Evolutionary conservation across 2,113 vertebrate genomes (phyloP).

Genomic region (Oxyruncus cristatus): DNA sequence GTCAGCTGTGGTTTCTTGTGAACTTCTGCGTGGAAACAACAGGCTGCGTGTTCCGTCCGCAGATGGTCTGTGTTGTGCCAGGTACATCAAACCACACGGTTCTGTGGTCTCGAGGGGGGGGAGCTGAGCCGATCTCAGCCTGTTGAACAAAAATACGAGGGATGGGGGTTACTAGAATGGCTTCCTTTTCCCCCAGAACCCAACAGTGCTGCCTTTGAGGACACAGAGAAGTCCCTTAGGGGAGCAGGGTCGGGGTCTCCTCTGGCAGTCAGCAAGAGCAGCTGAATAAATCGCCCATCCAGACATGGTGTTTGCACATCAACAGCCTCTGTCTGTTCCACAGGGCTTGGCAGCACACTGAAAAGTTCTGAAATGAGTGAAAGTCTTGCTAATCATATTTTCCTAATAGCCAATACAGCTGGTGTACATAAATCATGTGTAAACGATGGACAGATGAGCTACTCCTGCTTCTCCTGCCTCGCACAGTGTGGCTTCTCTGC

Average conservation of each 20-base stretch:
- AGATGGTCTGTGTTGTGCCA: not conserved
- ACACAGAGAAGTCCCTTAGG: not conserved
- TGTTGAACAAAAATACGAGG: not conserved
- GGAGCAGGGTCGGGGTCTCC: not conserved
- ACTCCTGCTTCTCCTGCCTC: constrained; percentile 44
- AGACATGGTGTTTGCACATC: not conserved
- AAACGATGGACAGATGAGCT: not conserved
- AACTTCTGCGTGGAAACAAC: not conserved
- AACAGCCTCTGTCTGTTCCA: not conserved
- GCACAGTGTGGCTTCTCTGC: constrained; percentile 31
- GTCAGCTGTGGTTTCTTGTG: not conserved
- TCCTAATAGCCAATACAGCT: not conserved
- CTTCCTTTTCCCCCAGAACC: not conserved
- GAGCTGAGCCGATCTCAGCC: not conserved
- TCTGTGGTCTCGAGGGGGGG: not conserved
- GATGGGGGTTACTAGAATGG: not conserved
- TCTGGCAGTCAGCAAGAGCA: not conserved
- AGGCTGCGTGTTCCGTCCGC: not conserved
- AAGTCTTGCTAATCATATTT: not conserved
- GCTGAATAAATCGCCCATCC: not conserved
- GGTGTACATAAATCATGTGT: not conserved
- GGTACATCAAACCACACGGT: not conserved
- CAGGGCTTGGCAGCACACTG: not conserved
- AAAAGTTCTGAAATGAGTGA: not conserved
- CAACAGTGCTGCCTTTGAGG: not conserved